Conservation (phyloP, 2,797 vertebrate species). For the Hippopotamyrus pictus region DNA sequence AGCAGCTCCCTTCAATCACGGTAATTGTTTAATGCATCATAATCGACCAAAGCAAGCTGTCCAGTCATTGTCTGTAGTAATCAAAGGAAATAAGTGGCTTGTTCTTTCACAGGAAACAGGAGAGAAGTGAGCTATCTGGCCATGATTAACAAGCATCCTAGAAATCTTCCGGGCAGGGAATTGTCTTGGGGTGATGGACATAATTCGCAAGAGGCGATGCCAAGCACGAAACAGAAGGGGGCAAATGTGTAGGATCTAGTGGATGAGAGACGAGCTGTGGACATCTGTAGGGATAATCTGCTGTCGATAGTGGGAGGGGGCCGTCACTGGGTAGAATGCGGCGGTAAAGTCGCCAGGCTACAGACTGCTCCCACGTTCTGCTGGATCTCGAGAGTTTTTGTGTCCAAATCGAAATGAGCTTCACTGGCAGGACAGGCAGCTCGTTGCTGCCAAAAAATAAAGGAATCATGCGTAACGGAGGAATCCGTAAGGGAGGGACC, state of each 20-base stretch:
- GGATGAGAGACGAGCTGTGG: not conserved
- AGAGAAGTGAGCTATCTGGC: not conserved
- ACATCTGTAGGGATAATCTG: conserved; percentile 1
- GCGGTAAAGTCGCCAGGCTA: not conserved
- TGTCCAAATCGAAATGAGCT: not conserved
- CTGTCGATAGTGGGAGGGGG: not conserved
- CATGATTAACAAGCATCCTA: not conserved
- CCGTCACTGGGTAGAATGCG: not conserved
- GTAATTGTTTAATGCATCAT: not conserved
- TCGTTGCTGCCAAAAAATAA: not conserved
- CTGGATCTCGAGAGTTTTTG: not conserved
- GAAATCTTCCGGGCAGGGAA: not conserved
- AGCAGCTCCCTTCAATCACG: not conserved
- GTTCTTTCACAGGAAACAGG: not conserved
- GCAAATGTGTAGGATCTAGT: not conserved
- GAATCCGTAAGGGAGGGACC: not conserved
- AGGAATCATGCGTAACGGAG: not conserved
- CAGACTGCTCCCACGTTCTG: not conserved
- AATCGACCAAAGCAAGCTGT: conserved; percentile 41
- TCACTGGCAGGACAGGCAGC: not conserved
- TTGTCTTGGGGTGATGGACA: not conserved
- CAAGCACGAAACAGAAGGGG: not conserved
- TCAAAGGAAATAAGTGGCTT: not conserved
- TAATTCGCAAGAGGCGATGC: not conserved
- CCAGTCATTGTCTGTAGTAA: conserved; percentile 20